Evolutionary conservation across 2,888 invertebrate species (phyloP), one percentile per base, ranked within the genome.

Genomic region (Koerneria pararmatus): DNA sequence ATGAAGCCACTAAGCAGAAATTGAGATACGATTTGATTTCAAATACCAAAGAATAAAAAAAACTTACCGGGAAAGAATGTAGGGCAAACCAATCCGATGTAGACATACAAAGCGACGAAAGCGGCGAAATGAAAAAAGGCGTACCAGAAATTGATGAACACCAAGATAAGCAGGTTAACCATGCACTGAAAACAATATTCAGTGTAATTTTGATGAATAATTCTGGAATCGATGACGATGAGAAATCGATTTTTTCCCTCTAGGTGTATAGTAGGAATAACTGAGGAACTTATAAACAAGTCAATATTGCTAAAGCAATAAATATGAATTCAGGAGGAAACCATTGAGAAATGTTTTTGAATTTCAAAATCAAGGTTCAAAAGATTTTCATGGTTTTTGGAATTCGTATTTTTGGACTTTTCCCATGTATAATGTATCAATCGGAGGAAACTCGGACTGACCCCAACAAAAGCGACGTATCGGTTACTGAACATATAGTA

Each of bases 1-100:
- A n/a, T n/a, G n/a, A n/a, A n/a, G n/a, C n/a, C n/a, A n/a, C n/a
- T n/a, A n/a, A n/a, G n/a, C n/a, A n/a, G n/a, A n/a, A n/a, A 34
- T 4, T 46, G 22, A 24, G 3, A 3, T 5, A 27, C 19, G 27
- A 57, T n/a, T 32, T 53, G 3, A 5, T 3, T 49, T 15, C 3
- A n/a, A 11, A 31, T 15, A 56, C 3, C n/a, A 11, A 2, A 24
- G 29, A 24, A 4, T 24, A 41, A 54, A 29, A 29, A 19, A 35
- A 34, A 54, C 34, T 91, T 87, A 51, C 95, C 95, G 0, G 94
- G 94, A 83, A 92, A 93, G 6, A 93, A 92, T 3, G 94, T 94
- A 8, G 95, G 95, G 86, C 93, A 94, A 6, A 92, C 92, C 62
- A 91, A 91, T 53, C 94, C 93, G 73, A 95, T 93, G 85, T 95